These are phyloP conservation scores for Aradus depressus DNA, from an alignment of 2,888 invertebrate species.

Conservation along the genomic window DNA sequence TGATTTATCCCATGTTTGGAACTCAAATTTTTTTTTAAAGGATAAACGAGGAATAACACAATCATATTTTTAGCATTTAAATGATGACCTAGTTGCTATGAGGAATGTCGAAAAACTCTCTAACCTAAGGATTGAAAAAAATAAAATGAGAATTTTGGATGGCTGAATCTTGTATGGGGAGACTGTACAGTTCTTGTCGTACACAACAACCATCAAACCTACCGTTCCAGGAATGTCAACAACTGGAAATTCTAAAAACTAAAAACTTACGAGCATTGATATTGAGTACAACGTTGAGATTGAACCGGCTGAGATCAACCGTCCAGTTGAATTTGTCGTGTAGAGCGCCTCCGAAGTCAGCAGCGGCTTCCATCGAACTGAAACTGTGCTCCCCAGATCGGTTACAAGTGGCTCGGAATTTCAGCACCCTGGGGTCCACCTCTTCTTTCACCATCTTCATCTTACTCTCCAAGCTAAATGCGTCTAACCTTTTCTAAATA, in stretches of 20 bases:
- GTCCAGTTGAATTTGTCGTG: slow-evolving; percentile 47
- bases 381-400: slow-evolving; percentile 45
- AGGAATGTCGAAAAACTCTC: too few relatives aligned
- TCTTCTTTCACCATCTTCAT: slow-evolving; percentile 2
- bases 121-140: neutral
- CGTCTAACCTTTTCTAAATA: too few relatives aligned
- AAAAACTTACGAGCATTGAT: slow-evolving; percentile 35
- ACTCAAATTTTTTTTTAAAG: too few relatives aligned
- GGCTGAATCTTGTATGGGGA: neutral
- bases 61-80: too few relatives aligned
- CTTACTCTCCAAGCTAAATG: too few relatives aligned
- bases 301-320: slow-evolving; percentile 44
- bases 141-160: neutral
- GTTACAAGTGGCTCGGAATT: slow-evolving; percentile 45
- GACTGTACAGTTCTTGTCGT: too few relatives aligned
- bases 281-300: slow-evolving; percentile 44
- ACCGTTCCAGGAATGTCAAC: neutral
- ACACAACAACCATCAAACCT: too few relatives aligned
- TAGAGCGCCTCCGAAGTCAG: slow-evolving; percentile 43
- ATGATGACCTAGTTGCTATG: too few relatives aligned
- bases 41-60: too few relatives aligned
- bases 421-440: slow-evolving; percentile 33
- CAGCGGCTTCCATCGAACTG: slow-evolving; percentile 44
- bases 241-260: neutral
- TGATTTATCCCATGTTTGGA: too few relatives aligned